A percentile compares a stretch with the other conserved stretches of the same genome.
phyloP scores from a whole-genome alignment of 2,113 vertebrate genomes.

The Pollachius pollachius region DNA sequence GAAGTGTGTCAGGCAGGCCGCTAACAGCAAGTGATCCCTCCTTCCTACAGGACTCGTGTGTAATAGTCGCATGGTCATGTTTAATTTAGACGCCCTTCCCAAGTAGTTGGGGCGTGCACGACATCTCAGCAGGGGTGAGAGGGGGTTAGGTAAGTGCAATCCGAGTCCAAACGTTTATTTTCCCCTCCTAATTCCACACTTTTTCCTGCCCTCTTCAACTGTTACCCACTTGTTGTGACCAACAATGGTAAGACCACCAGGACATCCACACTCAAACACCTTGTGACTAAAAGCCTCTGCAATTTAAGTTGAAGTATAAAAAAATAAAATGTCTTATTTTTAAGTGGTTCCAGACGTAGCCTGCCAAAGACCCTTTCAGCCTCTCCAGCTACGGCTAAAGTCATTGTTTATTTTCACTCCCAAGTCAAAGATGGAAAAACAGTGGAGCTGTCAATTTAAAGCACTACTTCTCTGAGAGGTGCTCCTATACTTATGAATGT shows the following conservation, averaged over 20 bases:
- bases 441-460: conserved; percentile 42
- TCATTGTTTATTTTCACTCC: conserved; percentile 65
- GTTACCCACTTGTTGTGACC: conserved; percentile 49
- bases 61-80: not conserved
- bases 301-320: conserved; percentile 48
- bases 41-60: too few species aligned
- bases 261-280: conserved; percentile 51
- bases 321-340: conserved; percentile 53
- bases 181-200: conserved; percentile 47
- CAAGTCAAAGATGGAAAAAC: conserved; percentile 53
- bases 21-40: conserved; percentile 31
- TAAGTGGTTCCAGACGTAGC: conserved; percentile 69
- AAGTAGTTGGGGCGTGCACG: too few species aligned
- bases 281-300: conserved; percentile 45
- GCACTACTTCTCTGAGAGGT: conserved; percentile 38
- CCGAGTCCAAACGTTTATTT: conserved; percentile 45
- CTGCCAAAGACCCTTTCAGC: conserved; percentile 55
- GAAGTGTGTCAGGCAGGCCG: conserved; percentile 7
- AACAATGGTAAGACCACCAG: conserved; percentile 35
- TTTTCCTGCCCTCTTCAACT: conserved; percentile 26
- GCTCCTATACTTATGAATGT: conserved; percentile 17
- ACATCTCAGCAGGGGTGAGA: too few species aligned
- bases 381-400: conserved; percentile 50
- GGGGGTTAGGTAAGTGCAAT: not conserved
- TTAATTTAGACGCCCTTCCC: not conserved